These are phyloP conservation scores for Peromyscus californicus DNA, from an alignment of 2,113 vertebrate species.

Conservation along the genomic window DNA sequence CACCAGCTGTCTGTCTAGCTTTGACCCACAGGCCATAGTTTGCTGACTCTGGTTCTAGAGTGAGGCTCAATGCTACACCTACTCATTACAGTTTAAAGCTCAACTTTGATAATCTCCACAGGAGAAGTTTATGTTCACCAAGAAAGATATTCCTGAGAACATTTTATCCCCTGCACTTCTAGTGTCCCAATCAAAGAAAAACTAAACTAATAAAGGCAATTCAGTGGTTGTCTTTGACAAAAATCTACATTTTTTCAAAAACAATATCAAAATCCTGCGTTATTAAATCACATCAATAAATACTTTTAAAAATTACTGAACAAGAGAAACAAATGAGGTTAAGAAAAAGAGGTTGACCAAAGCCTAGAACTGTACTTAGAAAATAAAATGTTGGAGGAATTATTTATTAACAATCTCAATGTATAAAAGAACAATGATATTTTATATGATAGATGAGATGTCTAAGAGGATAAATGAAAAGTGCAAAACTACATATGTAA, in stretches of 20 bases:
- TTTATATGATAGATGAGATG: not conserved
- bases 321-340: not conserved
- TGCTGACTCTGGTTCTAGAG: not conserved
- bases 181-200: not conserved
- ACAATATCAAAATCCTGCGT: not conserved
- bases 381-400: not conserved
- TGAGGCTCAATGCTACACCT: not conserved
- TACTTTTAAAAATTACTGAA: not conserved
- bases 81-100: constrained; percentile 43
- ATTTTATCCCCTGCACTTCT: not conserved
- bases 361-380: not conserved
- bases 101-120: constrained; percentile 29
- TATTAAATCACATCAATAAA: not conserved
- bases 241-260: not conserved
- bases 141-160: not conserved
- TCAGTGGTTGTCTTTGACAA: not conserved
- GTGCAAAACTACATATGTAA: not conserved
- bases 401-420: not conserved
- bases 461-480: constrained; percentile 28
- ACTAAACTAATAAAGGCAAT: not conserved
- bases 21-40: constrained; percentile 39
- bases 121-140: not conserved
- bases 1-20: not conserved
- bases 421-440: not conserved
- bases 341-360: not conserved